phyloP scores from a whole-genome alignment of 2,888 invertebrate species.

The Isoperla grammatica region DNA sequence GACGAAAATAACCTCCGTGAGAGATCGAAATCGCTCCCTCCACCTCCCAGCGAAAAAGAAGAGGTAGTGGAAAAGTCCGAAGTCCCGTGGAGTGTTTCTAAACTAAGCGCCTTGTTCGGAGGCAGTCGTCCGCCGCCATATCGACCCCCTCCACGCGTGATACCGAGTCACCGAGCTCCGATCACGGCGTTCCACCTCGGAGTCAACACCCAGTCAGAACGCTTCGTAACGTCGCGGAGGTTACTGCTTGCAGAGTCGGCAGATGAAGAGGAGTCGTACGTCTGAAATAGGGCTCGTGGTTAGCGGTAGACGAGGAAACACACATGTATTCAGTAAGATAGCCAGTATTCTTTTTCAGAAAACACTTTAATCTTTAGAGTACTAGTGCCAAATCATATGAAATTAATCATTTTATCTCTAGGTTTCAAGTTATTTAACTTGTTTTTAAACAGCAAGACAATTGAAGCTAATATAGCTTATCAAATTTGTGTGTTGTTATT shows the following conservation, averaged over 20 bases:
- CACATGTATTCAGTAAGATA: too few relatives aligned
- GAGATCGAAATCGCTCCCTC: constrained; percentile 35
- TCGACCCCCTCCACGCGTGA: constrained; percentile 36
- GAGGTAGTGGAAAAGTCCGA: constrained; percentile 32
- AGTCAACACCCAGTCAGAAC: constrained; percentile 36
- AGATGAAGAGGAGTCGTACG: constrained; percentile 41
- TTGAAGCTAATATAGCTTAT: too few relatives aligned
- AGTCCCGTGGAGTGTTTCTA: constrained; percentile 40
- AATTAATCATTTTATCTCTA: too few relatives aligned
- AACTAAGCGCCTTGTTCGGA: constrained; percentile 37
- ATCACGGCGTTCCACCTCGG: constrained; percentile 40
- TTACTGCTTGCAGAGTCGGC: constrained; percentile 26
- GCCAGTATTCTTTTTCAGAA: too few relatives aligned
- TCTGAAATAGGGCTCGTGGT: constrained; percentile 29
- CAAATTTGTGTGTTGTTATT: too few relatives aligned
- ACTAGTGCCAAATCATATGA: too few relatives aligned
- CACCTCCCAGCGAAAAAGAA: constrained; percentile 28
- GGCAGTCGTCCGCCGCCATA: constrained; percentile 36
- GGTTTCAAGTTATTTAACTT: too few relatives aligned
- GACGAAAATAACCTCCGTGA: constrained; percentile 33
- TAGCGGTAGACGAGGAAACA: too few relatives aligned
- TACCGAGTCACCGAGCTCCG: constrained; percentile 36
- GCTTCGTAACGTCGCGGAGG: constrained; percentile 31
- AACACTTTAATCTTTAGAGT: too few relatives aligned
- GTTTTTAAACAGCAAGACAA: too few relatives aligned